phyloP scores from a whole-genome alignment of 2,113 vertebrate genomes.

The Sprattus sprattus region DNA sequence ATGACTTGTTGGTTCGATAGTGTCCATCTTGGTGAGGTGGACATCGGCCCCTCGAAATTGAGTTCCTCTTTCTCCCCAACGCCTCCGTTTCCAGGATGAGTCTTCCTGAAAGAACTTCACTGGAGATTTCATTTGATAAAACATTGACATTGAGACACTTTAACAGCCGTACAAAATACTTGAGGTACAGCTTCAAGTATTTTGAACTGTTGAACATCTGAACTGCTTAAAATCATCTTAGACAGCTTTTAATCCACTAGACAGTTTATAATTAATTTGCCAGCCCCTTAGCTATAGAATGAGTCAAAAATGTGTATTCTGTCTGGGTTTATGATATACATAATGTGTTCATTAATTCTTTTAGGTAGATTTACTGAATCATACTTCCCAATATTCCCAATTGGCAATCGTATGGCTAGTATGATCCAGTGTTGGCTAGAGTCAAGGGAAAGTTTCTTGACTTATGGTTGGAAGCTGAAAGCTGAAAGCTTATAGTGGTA shows the following conservation, averaged over 20 bases:
- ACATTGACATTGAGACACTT: neutral
- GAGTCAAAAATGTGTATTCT: neutral
- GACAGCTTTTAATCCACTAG: neutral
- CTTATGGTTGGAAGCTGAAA: neutral
- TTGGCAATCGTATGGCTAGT: neutral
- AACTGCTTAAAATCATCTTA: neutral
- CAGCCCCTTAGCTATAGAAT: neutral
- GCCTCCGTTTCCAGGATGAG: neutral
- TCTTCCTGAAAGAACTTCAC: too few relatives aligned
- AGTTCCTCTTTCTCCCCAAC: constrained; percentile 57
- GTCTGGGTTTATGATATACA: too few relatives aligned
- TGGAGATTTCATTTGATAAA: constrained; percentile 13
- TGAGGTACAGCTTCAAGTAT: neutral
- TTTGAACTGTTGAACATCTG: neutral
- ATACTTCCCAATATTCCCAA: neutral
- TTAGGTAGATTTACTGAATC: neutral
- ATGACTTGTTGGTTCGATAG: constrained; percentile 67
- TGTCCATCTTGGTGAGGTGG: constrained; percentile 61
- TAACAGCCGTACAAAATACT: neutral
- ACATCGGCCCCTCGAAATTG: constrained; percentile 60
- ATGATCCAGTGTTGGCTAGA: neutral
- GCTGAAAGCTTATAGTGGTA: neutral
- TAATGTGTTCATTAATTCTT: neutral
- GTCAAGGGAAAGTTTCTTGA: neutral
- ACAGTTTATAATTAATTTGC: neutral